These are phyloP conservation scores for Kobus ellipsiprymnus DNA, from an alignment of 2,113 vertebrate genomes.

Conservation along the genomic window DNA sequence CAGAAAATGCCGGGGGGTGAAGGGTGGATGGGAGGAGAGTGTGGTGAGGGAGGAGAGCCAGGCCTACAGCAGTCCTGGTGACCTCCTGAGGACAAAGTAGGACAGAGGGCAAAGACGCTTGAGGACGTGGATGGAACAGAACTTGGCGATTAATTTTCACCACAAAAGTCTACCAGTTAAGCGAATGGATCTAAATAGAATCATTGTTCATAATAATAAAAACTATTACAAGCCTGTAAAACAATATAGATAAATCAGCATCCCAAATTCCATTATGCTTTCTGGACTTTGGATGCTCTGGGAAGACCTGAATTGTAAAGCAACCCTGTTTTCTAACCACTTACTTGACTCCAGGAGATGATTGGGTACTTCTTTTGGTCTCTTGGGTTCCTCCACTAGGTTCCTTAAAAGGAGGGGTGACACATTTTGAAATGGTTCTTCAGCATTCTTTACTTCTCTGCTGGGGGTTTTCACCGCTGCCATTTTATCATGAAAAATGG, in stretches of 20 bases:
- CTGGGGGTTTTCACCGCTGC: slow-evolving; percentile 70
- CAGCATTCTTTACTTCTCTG: neutral
- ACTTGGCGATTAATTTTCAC: neutral
- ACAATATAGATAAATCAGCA: neutral
- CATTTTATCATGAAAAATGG: slow-evolving; percentile 76
- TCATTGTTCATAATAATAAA: neutral
- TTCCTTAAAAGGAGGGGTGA: slow-evolving; percentile 80
- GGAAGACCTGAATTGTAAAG: neutral
- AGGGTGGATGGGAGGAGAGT: neutral
- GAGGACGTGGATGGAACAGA: neutral
- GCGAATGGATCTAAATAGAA: neutral
- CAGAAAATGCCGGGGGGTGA: neutral
- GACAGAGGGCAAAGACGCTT: neutral
- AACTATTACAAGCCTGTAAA: neutral
- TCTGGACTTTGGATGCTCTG: neutral
- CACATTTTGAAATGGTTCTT: slow-evolving; percentile 62
- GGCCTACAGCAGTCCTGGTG: neutral
- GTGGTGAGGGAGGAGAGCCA: neutral
- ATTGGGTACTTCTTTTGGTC: slow-evolving; percentile 76
- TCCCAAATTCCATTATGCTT: neutral
- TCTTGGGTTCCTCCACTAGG: slow-evolving; percentile 83
- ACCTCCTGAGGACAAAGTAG: neutral
- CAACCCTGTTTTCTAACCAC: neutral
- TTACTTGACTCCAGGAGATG: slow-evolving; percentile 90
- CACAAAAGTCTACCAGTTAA: neutral